Base-by-base conservation (phyloP, 2,888 invertebrate genomes). In the Periphyllus acericola region DNA sequence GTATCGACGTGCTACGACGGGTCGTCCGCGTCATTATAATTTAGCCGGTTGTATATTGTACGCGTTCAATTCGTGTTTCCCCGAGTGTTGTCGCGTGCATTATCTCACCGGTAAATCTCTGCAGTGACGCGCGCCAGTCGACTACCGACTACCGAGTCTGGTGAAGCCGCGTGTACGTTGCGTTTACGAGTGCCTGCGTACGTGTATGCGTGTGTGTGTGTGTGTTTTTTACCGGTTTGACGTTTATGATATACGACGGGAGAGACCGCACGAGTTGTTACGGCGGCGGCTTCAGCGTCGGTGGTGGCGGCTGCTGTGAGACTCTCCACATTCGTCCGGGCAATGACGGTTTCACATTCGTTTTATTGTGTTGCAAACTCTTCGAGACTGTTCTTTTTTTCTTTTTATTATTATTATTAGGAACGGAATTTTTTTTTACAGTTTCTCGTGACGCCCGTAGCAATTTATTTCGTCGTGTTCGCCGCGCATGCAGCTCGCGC, bases 171-270 rank as follows among this genome's bases (percentile, higher is more conserved):
- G 66, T 66, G 80, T 40, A 32, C 19, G n/a, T n/a, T n/a, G n/a
- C n/a, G n/a, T n/a, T n/a, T n/a, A n/a, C n/a, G n/a, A n/a, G n/a
- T n/a, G n/a, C n/a, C n/a, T n/a, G n/a, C 55, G 55, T 25, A 32
- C 11, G 78, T 21, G 78, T 21, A 52, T 55, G 32, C 19, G n/a
- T 0, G 46, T 17, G 46, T 71, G 25, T 32, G 29, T 29, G 25
- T 82, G 11, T 32, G n/a, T 68, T 60, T 40, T 29, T 40, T 83
- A 83, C 72, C 83, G 72, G 72, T 83, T 83, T 83, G 83, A 83
- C 83, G 83, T 83, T 72, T 83, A 83, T 83, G 83, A 83, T 83
- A 11, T 83, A 83, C 72, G 83, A 55, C 83, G n/a, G 19, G 25
- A 21, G n/a, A 74, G 52, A 83, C 83, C 83, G 83, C 81, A 81